phyloP scores from a whole-genome alignment of 2,113 vertebrate species.

The Paradisaea rubra region DNA sequence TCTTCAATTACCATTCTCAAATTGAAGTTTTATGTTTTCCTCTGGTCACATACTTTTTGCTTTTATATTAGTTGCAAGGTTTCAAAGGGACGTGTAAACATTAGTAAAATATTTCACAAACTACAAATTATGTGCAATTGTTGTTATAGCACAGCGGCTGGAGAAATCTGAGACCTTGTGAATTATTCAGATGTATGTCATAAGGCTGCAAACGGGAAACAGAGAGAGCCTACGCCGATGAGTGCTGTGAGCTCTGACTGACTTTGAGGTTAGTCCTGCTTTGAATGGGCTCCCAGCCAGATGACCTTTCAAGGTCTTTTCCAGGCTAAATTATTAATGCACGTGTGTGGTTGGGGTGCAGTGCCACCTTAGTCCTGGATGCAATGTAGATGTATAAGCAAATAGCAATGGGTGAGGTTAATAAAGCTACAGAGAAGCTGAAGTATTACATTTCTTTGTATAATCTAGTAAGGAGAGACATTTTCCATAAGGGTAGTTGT shows the following conservation, averaged over 20 bases:
- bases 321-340: constrained; percentile 1
- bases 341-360: not conserved
- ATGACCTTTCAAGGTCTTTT: constrained; percentile 23
- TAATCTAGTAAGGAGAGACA: not conserved
- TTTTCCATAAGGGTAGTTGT: not conserved
- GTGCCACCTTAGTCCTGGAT: not conserved
- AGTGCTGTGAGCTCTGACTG: not conserved
- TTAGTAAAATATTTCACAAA: not conserved
- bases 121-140: not conserved
- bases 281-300: constrained; percentile 6
- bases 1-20: not conserved
- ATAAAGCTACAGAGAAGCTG: not conserved
- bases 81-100: not conserved
- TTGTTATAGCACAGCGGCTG: not conserved
- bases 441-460: not conserved
- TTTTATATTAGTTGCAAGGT: not conserved
- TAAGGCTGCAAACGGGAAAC: not conserved
- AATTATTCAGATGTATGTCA: constrained; percentile 39
- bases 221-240: not conserved
- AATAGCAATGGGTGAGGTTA: not conserved
- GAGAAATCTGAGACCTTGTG: constrained; percentile 20
- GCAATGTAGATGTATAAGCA: not conserved
- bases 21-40: not conserved
- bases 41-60: not conserved
- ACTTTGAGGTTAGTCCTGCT: not conserved